Evolutionary conservation across 2,888 invertebrate genomes (phyloP), one percentile per base, ranked within the genome.

Genomic region (Mesorhabditis spiculigera): DNA sequence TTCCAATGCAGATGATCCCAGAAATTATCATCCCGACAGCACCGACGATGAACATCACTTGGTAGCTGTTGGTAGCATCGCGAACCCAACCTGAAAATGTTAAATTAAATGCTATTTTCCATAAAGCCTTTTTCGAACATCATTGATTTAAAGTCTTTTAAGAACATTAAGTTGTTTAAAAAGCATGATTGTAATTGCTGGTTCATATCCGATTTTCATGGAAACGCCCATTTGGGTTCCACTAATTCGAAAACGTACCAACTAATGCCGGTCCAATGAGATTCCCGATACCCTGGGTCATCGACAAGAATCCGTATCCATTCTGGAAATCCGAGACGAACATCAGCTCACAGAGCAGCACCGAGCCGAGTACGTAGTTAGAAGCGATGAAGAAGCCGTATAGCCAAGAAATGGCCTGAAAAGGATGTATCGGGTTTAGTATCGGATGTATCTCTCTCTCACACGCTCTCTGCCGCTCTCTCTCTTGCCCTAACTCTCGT

Each of bases 301-400:
- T 89, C 85, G 94, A 89, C 81, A 94, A 87, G 80, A 95, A 87
- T 0, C 95, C 95, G 85, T 94, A 95, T 4, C 94, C 94, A 86
- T 92, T 93, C 65, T 94, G 93, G 86, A 95, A 93, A 82, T 92
- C 90, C 86, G 93, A 93, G 78, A 95, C 92, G 77, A 94, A 92
- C 81, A 93, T 90, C 86, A 94, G 92, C 71, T 94, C 93, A 71
- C 94, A 89, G 76, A 95, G 93, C 5, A 75, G 13, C 5, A 78
- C 71, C 4, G 68, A 67, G 28, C 76, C 77, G 0, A 80, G 68
- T 4, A 74, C 76, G 66, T 77, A 79, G 65, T 79, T 79, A n/a
- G 73, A 45, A 4, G 75, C 68, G 43, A 79, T 71, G 28, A 69
- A 73, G 58, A 66, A 10, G 28, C 79, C 80, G 63, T 74, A 77